Evolutionary conservation across 2,888 invertebrate genomes (phyloP).

Genomic region (Andrena haemorrhoa): DNA sequence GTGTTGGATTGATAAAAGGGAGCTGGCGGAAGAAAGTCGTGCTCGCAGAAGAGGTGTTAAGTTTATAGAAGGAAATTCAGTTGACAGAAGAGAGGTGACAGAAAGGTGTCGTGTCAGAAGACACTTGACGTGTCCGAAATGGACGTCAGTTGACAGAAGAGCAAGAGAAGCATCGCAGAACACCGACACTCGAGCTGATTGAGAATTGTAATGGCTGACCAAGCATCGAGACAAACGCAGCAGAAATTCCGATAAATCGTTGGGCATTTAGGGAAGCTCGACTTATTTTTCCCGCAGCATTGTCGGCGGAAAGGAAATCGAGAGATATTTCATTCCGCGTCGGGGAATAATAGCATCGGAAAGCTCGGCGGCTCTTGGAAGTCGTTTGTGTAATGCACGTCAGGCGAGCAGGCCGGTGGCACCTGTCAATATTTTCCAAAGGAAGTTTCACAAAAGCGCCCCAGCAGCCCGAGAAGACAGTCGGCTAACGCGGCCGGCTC

Average conservation of each 20-base stretch:
- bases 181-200: background rate
- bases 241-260: conserved; percentile 3
- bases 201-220: conserved; percentile 5
- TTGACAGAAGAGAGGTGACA: background rate
- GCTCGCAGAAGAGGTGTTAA: background rate
- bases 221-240: background rate
- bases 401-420: conserved; percentile 59
- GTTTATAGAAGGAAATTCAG: background rate
- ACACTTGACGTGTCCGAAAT: too few relatives aligned
- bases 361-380: conserved; percentile 44
- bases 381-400: conserved; percentile 67
- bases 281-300: conserved; percentile 18
- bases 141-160: background rate
- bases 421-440: conserved; percentile 69
- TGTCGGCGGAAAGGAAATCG: conserved; percentile 21
- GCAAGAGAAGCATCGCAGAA: background rate
- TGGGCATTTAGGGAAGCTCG: background rate
- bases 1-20: background rate
- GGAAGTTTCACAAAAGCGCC: conserved; percentile 65
- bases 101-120: too few relatives aligned
- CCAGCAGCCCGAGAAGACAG: conserved; percentile 43
- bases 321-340: conserved; percentile 45
- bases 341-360: conserved; percentile 57
- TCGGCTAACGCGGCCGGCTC: conserved; percentile 28
- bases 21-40: background rate